Percentiles rank a stretch among this genome's conserved stretches.
phyloP scores from a whole-genome alignment of 2,888 invertebrate genomes.

The Beris chalybata region DNA sequence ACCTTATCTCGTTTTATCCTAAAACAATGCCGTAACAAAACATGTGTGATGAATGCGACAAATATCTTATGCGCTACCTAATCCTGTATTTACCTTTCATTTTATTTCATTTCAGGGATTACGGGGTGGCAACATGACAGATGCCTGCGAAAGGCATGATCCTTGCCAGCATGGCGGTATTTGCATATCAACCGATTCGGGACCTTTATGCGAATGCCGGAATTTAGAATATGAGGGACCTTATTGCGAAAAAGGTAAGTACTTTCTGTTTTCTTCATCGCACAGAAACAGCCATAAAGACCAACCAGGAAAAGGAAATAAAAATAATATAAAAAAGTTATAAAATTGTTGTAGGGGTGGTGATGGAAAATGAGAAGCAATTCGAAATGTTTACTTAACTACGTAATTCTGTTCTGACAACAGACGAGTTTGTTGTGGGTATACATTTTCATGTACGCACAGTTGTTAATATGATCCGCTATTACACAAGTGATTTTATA shows the following conservation, averaged over 20 bases:
- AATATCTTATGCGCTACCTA: too few species aligned
- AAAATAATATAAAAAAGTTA: neutral
- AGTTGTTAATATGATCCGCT: too few species aligned
- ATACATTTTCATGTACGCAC: too few species aligned
- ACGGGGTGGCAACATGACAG: constrained; percentile 69
- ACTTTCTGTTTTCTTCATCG: neutral
- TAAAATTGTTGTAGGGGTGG: neutral
- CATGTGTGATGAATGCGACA: too few species aligned
- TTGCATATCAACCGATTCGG: constrained; percentile 94
- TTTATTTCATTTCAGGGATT: constrained; percentile 53
- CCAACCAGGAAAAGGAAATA: neutral
- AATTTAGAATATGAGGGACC: constrained; percentile 91
- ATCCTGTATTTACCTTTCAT: too few species aligned
- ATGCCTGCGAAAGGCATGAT: constrained; percentile 83
- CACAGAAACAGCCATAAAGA: too few species aligned
- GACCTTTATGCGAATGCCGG: constrained; percentile 93
- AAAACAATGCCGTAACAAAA: too few species aligned
- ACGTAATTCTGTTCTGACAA: too few species aligned
- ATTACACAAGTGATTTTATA: too few species aligned
- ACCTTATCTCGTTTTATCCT: too few species aligned
- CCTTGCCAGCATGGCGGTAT: constrained; percentile 94
- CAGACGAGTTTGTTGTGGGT: too few species aligned
- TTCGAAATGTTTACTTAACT: too few species aligned
- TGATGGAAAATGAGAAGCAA: neutral
- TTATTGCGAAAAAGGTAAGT: constrained; percentile 89